phyloP scores from a whole-genome alignment of 2,113 vertebrate genomes.

The Dipodomys stephensi region DNA sequence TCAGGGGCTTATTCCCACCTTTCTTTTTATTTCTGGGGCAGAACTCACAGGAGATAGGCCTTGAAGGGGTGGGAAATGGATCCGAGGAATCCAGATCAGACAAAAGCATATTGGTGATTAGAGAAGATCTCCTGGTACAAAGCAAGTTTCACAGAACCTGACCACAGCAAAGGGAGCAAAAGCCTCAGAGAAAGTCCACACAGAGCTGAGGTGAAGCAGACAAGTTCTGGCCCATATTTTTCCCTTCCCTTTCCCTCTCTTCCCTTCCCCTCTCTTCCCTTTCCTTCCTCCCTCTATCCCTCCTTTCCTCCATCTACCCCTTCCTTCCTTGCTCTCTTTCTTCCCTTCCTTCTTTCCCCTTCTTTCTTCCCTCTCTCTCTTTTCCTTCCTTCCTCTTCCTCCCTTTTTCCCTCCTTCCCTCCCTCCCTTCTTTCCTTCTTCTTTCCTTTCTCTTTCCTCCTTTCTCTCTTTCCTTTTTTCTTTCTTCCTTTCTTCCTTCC shows the following conservation, averaged over 20 bases:
- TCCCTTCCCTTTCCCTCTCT: background rate
- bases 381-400: too few relatives aligned
- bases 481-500: background rate
- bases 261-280: conserved; percentile 28
- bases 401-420: background rate
- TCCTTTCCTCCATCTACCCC: background rate
- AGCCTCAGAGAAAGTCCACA: background rate
- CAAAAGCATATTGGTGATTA: fast-evolving
- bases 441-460: background rate
- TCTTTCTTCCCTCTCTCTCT: background rate
- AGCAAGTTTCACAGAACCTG: background rate
- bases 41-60: background rate
- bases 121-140: background rate
- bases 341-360: background rate
- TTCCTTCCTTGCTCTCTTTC: background rate
- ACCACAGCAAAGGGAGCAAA: too few relatives aligned
- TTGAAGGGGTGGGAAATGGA: background rate
- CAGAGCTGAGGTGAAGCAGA: background rate
- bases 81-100: background rate
- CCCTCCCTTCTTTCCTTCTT: background rate
- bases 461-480: conserved; percentile 25
- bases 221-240: too few relatives aligned
- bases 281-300: background rate
- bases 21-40: background rate
- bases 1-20: fast-evolving